phyloP scores from a whole-genome alignment of 2,113 vertebrate species.

The Lophura nycthemera region DNA sequence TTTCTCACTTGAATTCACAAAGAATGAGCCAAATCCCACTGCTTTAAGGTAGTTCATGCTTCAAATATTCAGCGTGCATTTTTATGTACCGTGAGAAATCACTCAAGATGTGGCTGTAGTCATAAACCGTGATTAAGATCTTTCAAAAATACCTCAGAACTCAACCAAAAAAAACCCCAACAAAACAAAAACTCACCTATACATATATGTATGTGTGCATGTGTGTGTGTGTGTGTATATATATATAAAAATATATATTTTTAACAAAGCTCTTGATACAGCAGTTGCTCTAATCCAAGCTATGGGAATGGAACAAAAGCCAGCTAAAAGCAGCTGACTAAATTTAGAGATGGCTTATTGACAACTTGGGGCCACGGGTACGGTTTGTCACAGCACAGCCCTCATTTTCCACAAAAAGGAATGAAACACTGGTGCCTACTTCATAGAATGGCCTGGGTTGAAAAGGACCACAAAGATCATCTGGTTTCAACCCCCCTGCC shows the following conservation, averaged over 20 bases:
- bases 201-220: background rate
- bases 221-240: background rate
- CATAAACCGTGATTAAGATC: accelerated
- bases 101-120: background rate
- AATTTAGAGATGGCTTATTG: slow-evolving; percentile 24
- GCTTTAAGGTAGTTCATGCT: background rate
- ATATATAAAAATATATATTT: background rate
- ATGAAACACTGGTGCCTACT: background rate
- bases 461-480: too few relatives aligned
- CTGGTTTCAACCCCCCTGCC: too few relatives aligned
- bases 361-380: background rate
- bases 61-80: background rate
- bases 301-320: background rate
- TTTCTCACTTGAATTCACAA: background rate
- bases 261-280: background rate
- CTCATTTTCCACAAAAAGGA: background rate
- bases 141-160: background rate
- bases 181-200: background rate
- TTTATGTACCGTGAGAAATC: background rate
- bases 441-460: too few relatives aligned
- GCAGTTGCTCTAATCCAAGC: background rate
- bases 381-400: background rate
- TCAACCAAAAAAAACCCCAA: background rate
- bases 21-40: accelerated
- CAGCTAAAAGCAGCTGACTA: background rate